Evolutionary conservation across 2,113 vertebrate genomes (phyloP).

Genomic region (Podarcis raffonei): DNA sequence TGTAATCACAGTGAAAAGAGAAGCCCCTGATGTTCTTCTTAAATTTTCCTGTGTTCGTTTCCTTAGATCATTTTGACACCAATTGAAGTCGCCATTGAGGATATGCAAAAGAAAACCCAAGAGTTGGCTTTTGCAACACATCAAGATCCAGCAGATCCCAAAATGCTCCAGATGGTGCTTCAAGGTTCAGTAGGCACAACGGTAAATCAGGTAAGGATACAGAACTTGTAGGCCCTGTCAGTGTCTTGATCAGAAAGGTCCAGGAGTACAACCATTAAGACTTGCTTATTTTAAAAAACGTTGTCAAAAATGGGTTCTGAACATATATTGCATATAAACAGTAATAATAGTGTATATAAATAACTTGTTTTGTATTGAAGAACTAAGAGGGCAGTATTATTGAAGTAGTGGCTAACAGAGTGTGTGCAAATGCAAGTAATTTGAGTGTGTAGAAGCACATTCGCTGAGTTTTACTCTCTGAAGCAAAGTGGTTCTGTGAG

Average conservation of each 20-base stretch:
- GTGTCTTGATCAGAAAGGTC: not conserved
- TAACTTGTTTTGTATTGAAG: not conserved
- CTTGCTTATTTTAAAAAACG: not conserved
- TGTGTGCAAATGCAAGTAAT: not conserved
- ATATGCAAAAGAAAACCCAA: slow-evolving; percentile 99
- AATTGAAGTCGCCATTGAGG: slow-evolving; percentile 98
- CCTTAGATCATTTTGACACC: slow-evolving; percentile 93
- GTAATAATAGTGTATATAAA: not conserved
- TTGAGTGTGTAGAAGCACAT: not conserved
- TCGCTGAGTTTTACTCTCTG: not conserved
- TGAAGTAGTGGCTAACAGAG: not conserved
- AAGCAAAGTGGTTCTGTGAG: no score
- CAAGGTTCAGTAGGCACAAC: slow-evolving; percentile 99
- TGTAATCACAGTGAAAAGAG: not conserved
- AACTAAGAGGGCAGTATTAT: not conserved
- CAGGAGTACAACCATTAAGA: not conserved
- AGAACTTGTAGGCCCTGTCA: not conserved
- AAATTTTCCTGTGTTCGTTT: not conserved
- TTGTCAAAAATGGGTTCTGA: not conserved
- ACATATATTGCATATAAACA: not conserved
- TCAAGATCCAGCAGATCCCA: slow-evolving; percentile 95
- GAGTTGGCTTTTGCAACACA: slow-evolving; percentile 97
- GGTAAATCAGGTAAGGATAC: slow-evolving; percentile 90
- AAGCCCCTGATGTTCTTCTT: not conserved
- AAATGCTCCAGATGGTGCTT: slow-evolving; percentile 99